Percentiles rank a stretch among this genome's conserved stretches.
These are phyloP conservation scores for Nyctereutes procyonoides DNA, from an alignment of 2,113 vertebrate genomes.

Conservation along the genomic window DNA sequence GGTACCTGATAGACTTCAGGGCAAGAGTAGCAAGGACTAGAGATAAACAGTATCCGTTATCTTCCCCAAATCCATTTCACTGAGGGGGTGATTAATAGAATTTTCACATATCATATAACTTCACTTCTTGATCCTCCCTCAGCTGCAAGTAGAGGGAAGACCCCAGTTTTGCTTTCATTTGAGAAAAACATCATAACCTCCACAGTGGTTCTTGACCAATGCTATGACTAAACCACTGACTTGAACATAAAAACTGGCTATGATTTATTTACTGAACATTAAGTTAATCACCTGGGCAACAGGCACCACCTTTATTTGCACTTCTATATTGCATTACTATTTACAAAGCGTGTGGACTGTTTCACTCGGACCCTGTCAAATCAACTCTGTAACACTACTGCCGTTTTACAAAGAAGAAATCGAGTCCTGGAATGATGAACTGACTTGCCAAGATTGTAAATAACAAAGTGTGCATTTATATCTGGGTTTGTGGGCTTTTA, in stretches of 20 bases:
- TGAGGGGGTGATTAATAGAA: not conserved
- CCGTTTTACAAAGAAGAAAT: not conserved
- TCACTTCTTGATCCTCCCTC: not conserved
- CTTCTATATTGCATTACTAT: not conserved
- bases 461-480: not conserved
- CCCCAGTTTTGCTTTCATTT: conserved; percentile 14
- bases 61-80: not conserved
- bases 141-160: not conserved
- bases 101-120: not conserved
- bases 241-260: not conserved
- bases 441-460: not conserved
- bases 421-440: not conserved
- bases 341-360: not conserved
- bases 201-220: not conserved
- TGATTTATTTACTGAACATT: not conserved
- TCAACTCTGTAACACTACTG: not conserved
- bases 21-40: not conserved
- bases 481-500: not conserved
- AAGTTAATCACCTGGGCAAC: not conserved
- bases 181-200: not conserved
- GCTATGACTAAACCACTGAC: not conserved
- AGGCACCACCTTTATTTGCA: not conserved
- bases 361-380: not conserved
- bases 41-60: not conserved
- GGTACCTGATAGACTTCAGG: not conserved